phyloP scores from a whole-genome alignment of 2,797 vertebrate species.

The Choloepus didactylus region DNA sequence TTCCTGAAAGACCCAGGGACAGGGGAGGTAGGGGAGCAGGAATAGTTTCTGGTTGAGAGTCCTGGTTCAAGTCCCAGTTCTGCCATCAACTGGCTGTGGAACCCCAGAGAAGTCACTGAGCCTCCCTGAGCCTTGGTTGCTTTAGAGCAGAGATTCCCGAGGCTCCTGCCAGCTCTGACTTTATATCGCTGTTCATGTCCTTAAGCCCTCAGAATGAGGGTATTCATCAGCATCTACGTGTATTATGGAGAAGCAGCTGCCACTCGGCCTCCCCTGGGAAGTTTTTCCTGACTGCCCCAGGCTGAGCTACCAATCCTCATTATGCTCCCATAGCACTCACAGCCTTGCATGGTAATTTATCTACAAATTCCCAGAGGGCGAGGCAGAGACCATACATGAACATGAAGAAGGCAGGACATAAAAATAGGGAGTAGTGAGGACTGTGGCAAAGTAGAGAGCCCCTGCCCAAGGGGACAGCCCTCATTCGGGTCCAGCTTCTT shows the following conservation, averaged over 20 bases:
- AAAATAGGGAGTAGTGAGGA: background rate
- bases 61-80: background rate
- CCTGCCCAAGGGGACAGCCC: background rate
- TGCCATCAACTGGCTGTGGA: background rate
- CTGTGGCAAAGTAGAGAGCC: background rate
- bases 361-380: background rate
- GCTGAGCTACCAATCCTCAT: background rate
- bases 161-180: conserved; percentile 30
- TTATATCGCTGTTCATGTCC: conserved; percentile 23
- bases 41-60: background rate
- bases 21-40: background rate
- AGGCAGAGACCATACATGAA: background rate
- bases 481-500: background rate
- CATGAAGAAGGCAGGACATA: background rate
- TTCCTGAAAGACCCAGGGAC: background rate
- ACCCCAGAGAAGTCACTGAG: conserved; percentile 23
- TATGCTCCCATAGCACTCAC: background rate
- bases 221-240: background rate
- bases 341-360: background rate
- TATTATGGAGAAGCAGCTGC: conserved; percentile 60
- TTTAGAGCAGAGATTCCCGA: background rate
- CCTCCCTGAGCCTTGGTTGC: background rate
- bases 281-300: conserved; percentile 16
- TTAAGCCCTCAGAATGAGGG: conserved; percentile 61
- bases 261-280: conserved; percentile 63